Evolutionary conservation across 2,113 vertebrate species (phyloP), one percentile per base, ranked within the genome.

Genomic region (Syngnathus typhle): DNA sequence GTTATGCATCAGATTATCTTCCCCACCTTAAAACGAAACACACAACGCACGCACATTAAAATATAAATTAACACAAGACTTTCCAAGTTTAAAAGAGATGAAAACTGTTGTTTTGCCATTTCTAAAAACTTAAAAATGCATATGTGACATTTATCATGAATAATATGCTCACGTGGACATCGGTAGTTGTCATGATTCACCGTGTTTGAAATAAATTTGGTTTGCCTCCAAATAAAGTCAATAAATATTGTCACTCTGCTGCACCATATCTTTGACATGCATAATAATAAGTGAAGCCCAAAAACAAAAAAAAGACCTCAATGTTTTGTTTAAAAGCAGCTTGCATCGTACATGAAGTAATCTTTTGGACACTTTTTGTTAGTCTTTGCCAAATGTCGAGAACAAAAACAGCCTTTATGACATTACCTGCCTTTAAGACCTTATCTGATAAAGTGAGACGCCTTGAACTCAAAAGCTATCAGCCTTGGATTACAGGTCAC

Each of bases 61-160:
- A 76, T 80, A 85, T 81, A 83, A 84, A 78, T 85, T 80, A 85
- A 78, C 52, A 55, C 27, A 72, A 61, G n/a, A 21, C 19, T 23
- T 62, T 13, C 18, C 37, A 41, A 47, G 66, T 54, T 13, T 27
- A n/a, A 39, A 8, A 65, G 23, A 11, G 7, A 19, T 72, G 72
- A 71, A 70, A 83, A 72, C 62, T 23, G 23, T 70, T 65, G 52
- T 6, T 60, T 38, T 60, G 21, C 12, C 13, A 62, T 60, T 56
- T 67, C 0, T 63, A 63, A 71, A 71, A 39, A 15, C 6, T 56
- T 13, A 62, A 52, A 70, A 72, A 58, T 75, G 71, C 65, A 58
- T 71, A 43, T 70, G 13, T 68, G 68, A 78, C 66, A 2, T 77
- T 72, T 68, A 7, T 44, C 64, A 51, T 46, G n/a, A 43, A 71